Evolutionary conservation across 1,140 invertebrate species (phyloP).

Genomic region (Papilio polyxenes): DNA sequence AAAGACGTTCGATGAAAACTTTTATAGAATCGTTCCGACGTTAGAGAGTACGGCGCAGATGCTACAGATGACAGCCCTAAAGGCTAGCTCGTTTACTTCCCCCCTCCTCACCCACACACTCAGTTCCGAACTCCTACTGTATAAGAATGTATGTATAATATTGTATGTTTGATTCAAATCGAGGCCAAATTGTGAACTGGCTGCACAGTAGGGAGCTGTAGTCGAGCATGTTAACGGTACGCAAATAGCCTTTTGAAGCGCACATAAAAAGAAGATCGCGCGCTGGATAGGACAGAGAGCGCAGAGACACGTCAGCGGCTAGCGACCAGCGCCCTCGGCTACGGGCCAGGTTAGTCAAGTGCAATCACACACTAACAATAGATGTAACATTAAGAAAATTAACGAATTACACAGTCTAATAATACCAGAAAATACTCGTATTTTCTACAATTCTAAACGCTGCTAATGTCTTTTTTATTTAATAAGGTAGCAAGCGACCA

Average conservation of each 20-base stretch:
- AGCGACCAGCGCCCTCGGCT: neutral
- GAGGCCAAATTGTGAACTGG: neutral
- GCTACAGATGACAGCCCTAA: neutral
- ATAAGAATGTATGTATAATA: neutral
- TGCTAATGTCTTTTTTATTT: no score
- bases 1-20: slow-evolving; percentile 1
- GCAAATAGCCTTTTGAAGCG: neutral
- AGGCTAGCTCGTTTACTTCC: no score
- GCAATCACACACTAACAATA: no score
- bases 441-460: no score
- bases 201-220: neutral
- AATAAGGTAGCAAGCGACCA: no score
- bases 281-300: neutral
- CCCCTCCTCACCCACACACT: neutral
- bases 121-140: neutral
- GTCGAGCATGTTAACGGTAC: neutral
- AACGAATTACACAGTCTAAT: no score
- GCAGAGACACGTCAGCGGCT: neutral
- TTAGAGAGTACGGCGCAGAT: neutral
- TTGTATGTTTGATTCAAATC: neutral
- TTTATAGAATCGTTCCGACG: neutral
- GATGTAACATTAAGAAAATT: no score
- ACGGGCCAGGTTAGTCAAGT: no score
- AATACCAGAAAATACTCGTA: no score
- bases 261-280: neutral